Evolutionary conservation across 2,113 vertebrate genomes (phyloP).

Genomic region (Myrmophylax atrothorax): DNA sequence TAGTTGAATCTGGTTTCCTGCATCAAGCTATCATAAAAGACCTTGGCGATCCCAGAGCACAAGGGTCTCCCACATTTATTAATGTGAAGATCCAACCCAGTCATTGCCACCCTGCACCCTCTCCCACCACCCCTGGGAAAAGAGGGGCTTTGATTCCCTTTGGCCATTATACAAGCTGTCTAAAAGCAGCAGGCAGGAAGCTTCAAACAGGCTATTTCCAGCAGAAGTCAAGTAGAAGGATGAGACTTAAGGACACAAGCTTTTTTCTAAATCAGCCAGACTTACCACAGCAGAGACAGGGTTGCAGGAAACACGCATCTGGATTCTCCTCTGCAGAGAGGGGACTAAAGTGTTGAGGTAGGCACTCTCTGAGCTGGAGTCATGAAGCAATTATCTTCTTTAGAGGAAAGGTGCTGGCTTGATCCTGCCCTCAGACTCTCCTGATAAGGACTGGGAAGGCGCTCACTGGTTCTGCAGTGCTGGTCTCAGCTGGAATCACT

Average conservation of each 20-base stretch:
- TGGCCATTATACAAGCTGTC: background rate
- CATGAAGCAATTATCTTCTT: background rate
- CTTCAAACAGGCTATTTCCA: background rate
- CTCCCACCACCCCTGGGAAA: background rate
- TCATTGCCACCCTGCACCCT: background rate
- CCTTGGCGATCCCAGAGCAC: background rate
- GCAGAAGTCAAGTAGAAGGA: background rate
- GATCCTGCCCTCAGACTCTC: background rate
- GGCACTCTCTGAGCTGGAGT: background rate
- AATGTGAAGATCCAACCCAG: background rate
- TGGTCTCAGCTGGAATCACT: background rate
- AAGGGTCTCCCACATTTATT: background rate
- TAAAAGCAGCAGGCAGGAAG: background rate
- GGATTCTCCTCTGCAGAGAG: background rate
- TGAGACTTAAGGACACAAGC: background rate
- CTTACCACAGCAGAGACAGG: background rate
- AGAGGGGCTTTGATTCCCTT: background rate
- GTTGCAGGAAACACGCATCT: background rate
- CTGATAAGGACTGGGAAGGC: background rate
- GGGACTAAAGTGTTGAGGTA: rapidly evolving
- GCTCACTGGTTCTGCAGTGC: background rate
- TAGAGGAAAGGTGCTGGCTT: background rate
- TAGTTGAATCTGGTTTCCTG: background rate
- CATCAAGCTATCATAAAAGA: background rate
- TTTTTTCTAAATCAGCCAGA: background rate